A percentile compares a stretch with the other conserved stretches of the same genome.
Evolutionary conservation across 2,888 invertebrate genomes (phyloP).

Genomic region (Amiota mariae): DNA sequence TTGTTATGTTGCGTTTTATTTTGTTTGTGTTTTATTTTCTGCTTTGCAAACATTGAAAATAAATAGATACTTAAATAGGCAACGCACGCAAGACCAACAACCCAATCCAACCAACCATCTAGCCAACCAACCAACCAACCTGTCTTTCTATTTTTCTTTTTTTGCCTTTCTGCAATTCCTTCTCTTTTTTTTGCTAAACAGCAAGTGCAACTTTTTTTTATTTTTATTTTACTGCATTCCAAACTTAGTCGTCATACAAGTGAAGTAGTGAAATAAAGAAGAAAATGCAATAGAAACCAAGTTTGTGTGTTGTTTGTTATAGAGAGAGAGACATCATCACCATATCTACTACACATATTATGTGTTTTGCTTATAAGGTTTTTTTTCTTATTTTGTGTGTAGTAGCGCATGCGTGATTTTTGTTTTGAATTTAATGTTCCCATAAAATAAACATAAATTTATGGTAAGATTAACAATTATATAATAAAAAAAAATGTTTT

Average conservation of each 20-base stretch:
- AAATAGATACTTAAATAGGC: no score
- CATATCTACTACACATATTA: no score
- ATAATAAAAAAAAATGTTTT: no score
- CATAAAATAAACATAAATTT: no score
- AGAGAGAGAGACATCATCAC: not conserved
- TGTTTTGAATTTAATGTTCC: conserved; percentile 23
- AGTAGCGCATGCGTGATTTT: conserved; percentile 28
- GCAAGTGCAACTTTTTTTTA: conserved; percentile 17
- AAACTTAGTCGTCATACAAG: not conserved
- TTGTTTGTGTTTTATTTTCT: not conserved
- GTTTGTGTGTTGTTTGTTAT: no score
- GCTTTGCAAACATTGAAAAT: no score
- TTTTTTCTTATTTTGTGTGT: conserved; percentile 6
- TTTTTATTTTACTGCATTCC: conserved; percentile 3
- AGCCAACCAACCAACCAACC: not conserved
- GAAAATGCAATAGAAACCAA: no score
- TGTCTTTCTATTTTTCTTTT: conserved; percentile 3
- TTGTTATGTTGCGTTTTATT: not conserved
- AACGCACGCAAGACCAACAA: no score
- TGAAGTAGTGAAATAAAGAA: not conserved
- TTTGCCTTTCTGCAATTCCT: not conserved
- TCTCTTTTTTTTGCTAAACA: not conserved
- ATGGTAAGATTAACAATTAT: no score
- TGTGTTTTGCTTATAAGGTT: not conserved
- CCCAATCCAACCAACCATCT: not conserved